Conservation (phyloP, 2,888 invertebrate genomes). For the Imbricaverruca yamaguchii region DNA sequence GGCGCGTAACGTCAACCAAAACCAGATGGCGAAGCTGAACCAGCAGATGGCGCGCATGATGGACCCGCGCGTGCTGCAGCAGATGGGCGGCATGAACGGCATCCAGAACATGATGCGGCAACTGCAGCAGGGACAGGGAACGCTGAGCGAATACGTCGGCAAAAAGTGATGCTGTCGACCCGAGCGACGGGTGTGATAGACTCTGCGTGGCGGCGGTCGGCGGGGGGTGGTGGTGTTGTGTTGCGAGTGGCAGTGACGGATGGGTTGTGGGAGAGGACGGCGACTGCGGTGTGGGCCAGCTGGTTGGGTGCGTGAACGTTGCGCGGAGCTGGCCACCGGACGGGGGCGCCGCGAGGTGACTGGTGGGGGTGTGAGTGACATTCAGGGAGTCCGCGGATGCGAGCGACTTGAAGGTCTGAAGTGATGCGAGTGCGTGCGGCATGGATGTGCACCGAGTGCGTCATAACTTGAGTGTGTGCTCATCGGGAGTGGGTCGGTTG, state of each 20-base stretch:
- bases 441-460: no score
- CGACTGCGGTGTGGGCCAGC: not conserved
- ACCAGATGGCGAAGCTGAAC: constrained; percentile 97
- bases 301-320: no score
- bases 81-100: constrained; percentile 91
- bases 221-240: not conserved
- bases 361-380: no score
- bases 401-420: no score
- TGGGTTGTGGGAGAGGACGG: not conserved
- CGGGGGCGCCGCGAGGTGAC: not conserved
- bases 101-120: constrained; percentile 97
- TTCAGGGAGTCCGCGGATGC: no score
- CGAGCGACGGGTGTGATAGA: not conserved
- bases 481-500: no score
- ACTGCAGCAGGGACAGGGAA: constrained; percentile 51
- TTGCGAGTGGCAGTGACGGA: not conserved
- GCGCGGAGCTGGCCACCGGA: not conserved
- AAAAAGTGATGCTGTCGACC: not conserved
- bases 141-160: constrained; percentile 7
- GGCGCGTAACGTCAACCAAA: constrained; percentile 96
- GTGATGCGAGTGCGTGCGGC: no score
- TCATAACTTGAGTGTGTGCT: no score
- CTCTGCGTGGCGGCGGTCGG: not conserved
- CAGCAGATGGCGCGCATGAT: constrained; percentile 99
- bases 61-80: constrained; percentile 95